Evolutionary conservation across 2,113 vertebrate genomes (phyloP).

Genomic region (Ailurus styani): DNA sequence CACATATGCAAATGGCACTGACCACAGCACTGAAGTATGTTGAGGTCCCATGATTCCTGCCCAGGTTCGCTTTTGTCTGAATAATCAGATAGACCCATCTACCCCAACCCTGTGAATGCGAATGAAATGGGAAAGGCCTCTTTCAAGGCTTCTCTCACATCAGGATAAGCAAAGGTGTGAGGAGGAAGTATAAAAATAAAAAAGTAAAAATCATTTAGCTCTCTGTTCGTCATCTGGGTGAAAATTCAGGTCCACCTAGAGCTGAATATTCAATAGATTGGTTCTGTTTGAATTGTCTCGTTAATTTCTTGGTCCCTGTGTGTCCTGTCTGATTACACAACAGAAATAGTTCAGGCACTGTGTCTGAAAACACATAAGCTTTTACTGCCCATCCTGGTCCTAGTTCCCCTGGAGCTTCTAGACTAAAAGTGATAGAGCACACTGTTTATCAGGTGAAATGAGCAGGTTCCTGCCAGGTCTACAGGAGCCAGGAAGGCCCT

Average conservation of each 20-base stretch:
- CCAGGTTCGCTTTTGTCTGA: background rate
- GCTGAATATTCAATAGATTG: background rate
- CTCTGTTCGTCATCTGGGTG: background rate
- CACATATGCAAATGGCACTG: background rate
- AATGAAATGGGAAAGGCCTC: background rate
- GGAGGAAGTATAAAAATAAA: background rate
- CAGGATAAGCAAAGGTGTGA: background rate
- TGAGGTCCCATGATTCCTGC: background rate
- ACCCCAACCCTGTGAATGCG: background rate
- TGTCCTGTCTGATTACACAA: background rate
- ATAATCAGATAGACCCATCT: background rate
- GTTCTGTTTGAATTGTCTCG: background rate
- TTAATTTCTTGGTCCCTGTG: background rate
- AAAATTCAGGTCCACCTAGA: background rate
- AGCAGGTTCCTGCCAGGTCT: background rate
- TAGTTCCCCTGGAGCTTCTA: background rate
- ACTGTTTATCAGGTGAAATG: background rate
- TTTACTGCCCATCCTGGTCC: background rate
- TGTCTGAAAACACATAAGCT: background rate
- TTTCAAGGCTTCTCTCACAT: background rate
- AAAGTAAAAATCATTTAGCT: background rate
- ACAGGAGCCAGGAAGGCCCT: background rate
- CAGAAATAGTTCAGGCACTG: background rate
- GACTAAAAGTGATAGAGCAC: background rate
- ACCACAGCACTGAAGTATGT: background rate